phyloP scores from a whole-genome alignment of 1,140 invertebrate genomes.

The Drosophila nigromelanica region DNA sequence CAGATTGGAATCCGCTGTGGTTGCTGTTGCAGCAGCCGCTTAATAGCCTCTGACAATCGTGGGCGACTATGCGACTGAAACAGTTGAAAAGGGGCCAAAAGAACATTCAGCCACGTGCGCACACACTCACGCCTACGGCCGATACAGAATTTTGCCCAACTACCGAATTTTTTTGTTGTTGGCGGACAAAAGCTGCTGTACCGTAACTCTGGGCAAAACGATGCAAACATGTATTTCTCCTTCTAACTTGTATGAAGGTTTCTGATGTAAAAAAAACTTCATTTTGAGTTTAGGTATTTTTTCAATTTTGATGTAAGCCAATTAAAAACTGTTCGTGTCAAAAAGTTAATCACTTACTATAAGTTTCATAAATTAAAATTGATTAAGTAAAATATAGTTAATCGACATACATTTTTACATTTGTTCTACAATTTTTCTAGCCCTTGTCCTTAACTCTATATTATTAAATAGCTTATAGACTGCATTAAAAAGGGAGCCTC shows the following conservation, averaged over 20 bases:
- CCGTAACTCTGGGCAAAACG: neutral
- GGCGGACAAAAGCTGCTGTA: neutral
- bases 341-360: too few species aligned
- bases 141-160: neutral
- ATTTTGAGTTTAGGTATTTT: neutral
- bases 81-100: neutral
- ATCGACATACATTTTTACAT: too few species aligned
- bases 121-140: neutral
- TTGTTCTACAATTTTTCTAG: too few species aligned
- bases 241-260: neutral
- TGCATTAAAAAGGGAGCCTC: neutral
- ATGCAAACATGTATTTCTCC: neutral
- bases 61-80: neutral
- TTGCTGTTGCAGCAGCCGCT: slow-evolving; percentile 7
- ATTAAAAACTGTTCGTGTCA: neutral
- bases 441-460: too few species aligned
- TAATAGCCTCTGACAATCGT: slow-evolving; percentile 5
- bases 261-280: neutral
- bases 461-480: too few species aligned
- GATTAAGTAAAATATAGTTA: too few species aligned
- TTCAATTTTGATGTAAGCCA: neutral
- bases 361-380: too few species aligned
- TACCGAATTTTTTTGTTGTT: slow-evolving; percentile 1
- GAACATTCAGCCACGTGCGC: slow-evolving; percentile 1
- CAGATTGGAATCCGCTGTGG: slow-evolving; percentile 17